Base-by-base conservation (phyloP, 92 coral and sea anemone genomes). In the Scolanthus callimorphus region DNA sequence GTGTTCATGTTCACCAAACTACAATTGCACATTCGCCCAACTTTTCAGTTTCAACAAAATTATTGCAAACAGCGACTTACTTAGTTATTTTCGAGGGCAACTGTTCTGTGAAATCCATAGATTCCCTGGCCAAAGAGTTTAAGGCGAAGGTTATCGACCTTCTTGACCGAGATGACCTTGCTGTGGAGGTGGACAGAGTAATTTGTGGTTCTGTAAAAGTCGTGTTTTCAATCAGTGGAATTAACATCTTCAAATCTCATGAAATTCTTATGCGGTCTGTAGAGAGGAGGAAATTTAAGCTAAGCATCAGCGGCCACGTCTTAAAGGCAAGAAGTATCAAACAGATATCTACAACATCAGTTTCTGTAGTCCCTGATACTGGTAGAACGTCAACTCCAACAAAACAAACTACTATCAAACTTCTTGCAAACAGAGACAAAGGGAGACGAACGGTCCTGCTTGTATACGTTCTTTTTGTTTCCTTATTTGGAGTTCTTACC, bases 141-240 rank as follows among this genome's bases (percentile, higher is more conserved):
- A 45, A 38, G 17, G 25, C 46, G 11, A 50, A 77, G 4, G 15
- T 87, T 29, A 64, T 80, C 15, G 0, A 51, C 17, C 65, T 83
- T 10, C 41, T 78, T 3, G 50, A 23, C 30, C 23, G 57, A 17
- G 46, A 73, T 41, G 67, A 44, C 47, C n/a, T 75, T 25, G 69
- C 58, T 34, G 55, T 87, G 29, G 55, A 63, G 60, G 76, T 76
- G 8, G 34, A 46, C 44, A 59, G 64, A 29, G 71, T 83, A 55
- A 43, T 19, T 13, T 87, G 96, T 29, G 96, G 96, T 29, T 83
- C 90, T 9, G 57, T 74, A 11, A 46, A 55, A 17, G 90, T 87
- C 4, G 19, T 49, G n/a, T 83, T 87, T 31, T 53, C 79, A 1
- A 26, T 87, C 24, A 63, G 31, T 60, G 41, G 55, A 20, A 54